Percentiles rank a stretch among this genome's conserved stretches.
Conservation (phyloP, 1,140 invertebrate species). For the Protaetia brevitarsis region DNA sequence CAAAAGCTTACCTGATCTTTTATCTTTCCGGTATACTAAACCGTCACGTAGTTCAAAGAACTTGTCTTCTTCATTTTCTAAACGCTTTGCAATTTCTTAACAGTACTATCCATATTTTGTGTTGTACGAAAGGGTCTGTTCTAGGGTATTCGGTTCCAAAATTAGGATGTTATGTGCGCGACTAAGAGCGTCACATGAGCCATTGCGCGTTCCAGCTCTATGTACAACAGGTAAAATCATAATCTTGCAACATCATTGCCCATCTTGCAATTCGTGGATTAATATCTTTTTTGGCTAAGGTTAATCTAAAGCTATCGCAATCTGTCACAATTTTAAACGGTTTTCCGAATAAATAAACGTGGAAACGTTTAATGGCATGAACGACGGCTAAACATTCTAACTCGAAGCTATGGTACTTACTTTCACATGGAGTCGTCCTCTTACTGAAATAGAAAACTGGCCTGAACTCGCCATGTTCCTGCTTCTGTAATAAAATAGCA, state of each 20-base stretch:
- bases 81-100: not conserved
- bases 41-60: constrained; percentile 6
- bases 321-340: constrained; percentile 45
- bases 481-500: constrained; percentile 39
- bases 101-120: not conserved
- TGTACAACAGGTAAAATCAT: too few relatives aligned
- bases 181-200: not conserved
- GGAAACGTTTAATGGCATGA: constrained; percentile 26
- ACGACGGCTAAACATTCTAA: constrained; percentile 30
- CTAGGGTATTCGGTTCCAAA: not conserved
- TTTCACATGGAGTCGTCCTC: constrained; percentile 31
- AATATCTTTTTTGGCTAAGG: constrained; percentile 25
- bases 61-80: constrained; percentile 17
- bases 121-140: not conserved
- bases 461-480: constrained; percentile 24
- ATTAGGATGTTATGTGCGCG: not conserved
- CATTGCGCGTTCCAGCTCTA: not conserved
- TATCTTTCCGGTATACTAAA: not conserved
- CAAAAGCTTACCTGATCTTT: constrained; percentile 14
- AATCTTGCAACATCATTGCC: too few relatives aligned
- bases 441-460: constrained; percentile 49
- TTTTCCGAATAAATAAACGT: constrained; percentile 44
- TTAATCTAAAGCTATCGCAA: constrained; percentile 36
- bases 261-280: constrained; percentile 32
- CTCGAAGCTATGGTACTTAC: constrained; percentile 28